Base-by-base conservation (phyloP, 2,113 vertebrate species). In the Rhipidura dahli region DNA sequence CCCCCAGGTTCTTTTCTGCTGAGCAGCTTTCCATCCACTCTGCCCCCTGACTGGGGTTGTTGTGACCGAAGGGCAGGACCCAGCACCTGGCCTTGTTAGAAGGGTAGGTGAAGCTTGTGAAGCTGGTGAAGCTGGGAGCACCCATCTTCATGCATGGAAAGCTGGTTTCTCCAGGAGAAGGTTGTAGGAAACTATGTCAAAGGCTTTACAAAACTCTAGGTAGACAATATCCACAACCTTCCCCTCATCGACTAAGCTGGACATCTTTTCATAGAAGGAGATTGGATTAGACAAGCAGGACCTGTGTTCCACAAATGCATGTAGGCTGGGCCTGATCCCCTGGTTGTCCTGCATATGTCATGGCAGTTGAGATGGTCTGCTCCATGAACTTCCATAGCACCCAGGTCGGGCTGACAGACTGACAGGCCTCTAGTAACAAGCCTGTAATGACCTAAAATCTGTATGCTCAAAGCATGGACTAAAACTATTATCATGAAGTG, bases 101-200 rank as follows among this genome's bases (percentile, higher is more conserved):
- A 45, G 28, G 24, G 28, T 39, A 17, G n/a, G n/a, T n/a, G n/a
- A n/a, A n/a, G n/a, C n/a, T n/a, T n/a, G 1, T n/a, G 60, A 68
- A 66, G 28, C 5, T 60, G 45, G 8, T 68, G 30, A 40, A 40
- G 21, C 2, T 53, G 23, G 27, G 23, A 82, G 17, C 28, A 35
- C 9, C 13, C 7, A 30, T 47, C n/a, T 51, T 68, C 40, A 53
- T 17, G 14, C 13, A 22, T 10, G 26, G 30, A 12, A 68, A 89
- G 17, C 22, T 0, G 0, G 11, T 40, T 47, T 20, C 30, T 61
- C 30, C 2, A 0, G 24, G 28, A 76, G n/a, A 47, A 45, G 15
- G 24, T 35, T 60, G n/a, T 11, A 24, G 26, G 4, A 76, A 69
- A 45, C 18, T 8, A 7, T 30, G 11, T 35, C 11, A 47, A 75